Evolutionary conservation across 1,140 invertebrate genomes (phyloP).

Genomic region (Caenorhabditis latens): DNA sequence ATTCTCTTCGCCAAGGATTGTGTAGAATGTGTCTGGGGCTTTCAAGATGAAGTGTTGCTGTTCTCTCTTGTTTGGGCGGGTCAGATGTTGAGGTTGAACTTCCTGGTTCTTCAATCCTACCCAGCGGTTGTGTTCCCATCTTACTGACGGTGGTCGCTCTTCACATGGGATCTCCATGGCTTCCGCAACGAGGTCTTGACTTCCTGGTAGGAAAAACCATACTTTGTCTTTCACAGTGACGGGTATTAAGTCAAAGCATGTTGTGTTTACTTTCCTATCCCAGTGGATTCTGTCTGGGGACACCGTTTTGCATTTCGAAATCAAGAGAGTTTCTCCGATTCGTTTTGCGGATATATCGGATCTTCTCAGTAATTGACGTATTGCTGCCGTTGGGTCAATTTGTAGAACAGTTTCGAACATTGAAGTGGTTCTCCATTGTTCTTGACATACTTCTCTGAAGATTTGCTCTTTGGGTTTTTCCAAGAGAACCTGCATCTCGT

Average conservation of each 20-base stretch:
- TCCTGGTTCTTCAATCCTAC: background rate
- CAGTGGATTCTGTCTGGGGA: background rate
- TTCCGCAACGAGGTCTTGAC: background rate
- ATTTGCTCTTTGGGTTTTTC: background rate
- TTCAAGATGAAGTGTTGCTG: background rate
- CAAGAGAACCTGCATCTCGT: background rate
- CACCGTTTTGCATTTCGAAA: background rate
- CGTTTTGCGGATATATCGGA: background rate
- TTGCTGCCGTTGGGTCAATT: background rate
- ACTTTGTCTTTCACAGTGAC: background rate
- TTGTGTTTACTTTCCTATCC: background rate
- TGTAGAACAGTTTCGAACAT: background rate
- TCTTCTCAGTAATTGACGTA: background rate
- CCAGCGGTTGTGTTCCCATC: background rate
- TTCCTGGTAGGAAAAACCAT: background rate
- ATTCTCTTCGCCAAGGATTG: background rate
- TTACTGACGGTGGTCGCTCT: background rate
- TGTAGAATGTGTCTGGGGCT: background rate
- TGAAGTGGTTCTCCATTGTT: background rate
- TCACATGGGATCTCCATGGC: background rate
- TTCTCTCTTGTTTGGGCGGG: background rate
- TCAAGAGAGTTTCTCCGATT: background rate
- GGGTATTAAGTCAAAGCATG: background rate
- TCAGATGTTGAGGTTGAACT: background rate
- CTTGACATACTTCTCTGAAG: background rate